phyloP scores from a whole-genome alignment of 2,113 vertebrate species.

The Pachyramphus minor region DNA sequence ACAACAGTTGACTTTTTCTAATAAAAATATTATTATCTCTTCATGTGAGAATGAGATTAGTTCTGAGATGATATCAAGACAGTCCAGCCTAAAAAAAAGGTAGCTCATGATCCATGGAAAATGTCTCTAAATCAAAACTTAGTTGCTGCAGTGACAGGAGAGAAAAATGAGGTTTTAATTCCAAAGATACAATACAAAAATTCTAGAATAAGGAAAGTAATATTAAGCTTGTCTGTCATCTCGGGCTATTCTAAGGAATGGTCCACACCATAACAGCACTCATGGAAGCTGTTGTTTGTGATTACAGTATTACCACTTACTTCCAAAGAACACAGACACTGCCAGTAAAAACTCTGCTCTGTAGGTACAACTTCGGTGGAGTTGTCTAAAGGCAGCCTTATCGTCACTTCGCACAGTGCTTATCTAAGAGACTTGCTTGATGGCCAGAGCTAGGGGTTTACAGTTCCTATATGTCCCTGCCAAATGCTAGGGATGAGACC shows the following conservation, averaged over 20 bases:
- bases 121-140: constrained; percentile 11
- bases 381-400: neutral
- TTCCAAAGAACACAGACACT: neutral
- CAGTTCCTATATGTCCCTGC: neutral
- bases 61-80: neutral
- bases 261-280: neutral
- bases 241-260: too few species aligned
- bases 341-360: neutral
- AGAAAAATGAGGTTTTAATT: neutral
- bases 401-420: neutral
- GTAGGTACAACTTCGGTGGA: neutral
- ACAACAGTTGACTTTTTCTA: neutral
- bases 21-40: neutral
- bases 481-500: neutral
- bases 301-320: neutral
- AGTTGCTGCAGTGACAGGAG: neutral
- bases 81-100: neutral
- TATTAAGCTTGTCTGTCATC: neutral
- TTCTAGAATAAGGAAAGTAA: neutral
- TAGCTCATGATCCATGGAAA: neutral
- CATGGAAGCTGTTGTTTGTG: neutral
- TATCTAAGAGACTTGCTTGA: neutral
- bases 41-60: neutral
- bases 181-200: neutral
- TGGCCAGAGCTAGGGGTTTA: neutral